Evolutionary conservation across 2,888 invertebrate genomes (phyloP).

Genomic region (Zele albiditarsus): DNA sequence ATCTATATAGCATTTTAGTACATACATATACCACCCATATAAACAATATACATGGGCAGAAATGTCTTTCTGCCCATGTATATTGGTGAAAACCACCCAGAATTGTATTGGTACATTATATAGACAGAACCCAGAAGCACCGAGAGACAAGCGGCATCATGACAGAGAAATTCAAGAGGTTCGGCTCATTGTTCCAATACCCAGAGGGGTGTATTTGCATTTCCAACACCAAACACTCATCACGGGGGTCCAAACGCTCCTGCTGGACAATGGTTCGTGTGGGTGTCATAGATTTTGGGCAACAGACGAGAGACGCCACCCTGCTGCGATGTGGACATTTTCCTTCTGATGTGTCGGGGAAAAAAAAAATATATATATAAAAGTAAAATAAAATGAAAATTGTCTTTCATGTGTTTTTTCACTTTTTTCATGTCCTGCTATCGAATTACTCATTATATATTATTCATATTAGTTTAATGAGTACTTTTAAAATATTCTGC

Average conservation of each 20-base stretch:
- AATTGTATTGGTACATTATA: neutral
- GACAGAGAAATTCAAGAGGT: conserved; percentile 2
- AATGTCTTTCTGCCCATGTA: neutral
- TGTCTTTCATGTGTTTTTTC: no score
- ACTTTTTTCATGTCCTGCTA: no score
- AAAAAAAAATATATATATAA: neutral
- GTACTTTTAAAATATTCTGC: no score
- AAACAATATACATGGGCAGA: neutral
- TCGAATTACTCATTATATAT: no score
- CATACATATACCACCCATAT: neutral
- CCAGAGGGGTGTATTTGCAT: conserved; percentile 61
- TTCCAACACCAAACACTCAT: conserved; percentile 58
- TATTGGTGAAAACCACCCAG: conserved; percentile 20
- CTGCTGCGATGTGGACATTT: neutral
- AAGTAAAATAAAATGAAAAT: no score
- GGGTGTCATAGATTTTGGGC: neutral
- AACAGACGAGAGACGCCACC: neutral
- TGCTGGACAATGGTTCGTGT: conserved; percentile 20
- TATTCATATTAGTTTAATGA: no score
- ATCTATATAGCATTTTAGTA: neutral
- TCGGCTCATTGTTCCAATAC: conserved; percentile 42
- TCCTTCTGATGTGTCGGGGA: neutral
- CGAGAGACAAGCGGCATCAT: conserved; percentile 28
- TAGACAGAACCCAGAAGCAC: neutral
- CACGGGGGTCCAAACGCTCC: conserved; percentile 49